phyloP scores from a whole-genome alignment of 2,888 invertebrate genomes.

The Lordiphosa andalusiaca region DNA sequence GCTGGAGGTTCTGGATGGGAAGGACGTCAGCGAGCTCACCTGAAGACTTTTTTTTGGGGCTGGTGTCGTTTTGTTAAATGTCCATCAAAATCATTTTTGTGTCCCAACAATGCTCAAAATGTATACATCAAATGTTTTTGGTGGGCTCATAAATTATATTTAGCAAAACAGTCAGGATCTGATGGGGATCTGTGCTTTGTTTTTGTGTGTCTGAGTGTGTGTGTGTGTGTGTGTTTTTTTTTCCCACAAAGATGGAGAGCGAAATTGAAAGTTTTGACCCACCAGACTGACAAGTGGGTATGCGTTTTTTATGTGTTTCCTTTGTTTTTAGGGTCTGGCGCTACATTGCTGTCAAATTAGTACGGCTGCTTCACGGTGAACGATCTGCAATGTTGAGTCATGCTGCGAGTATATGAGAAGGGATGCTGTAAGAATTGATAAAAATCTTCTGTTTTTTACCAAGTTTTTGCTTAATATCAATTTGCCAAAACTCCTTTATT shows the following conservation, averaged over 20 bases:
- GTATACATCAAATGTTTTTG: slow-evolving; percentile 65
- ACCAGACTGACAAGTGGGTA: slow-evolving; percentile 34
- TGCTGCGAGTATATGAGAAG: slow-evolving; percentile 28
- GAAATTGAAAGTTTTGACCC: slow-evolving; percentile 23
- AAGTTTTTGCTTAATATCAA: neutral
- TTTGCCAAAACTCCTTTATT: neutral
- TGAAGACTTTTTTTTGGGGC: slow-evolving; percentile 20
- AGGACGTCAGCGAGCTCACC: slow-evolving; percentile 5
- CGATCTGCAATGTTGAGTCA: slow-evolving; percentile 30
- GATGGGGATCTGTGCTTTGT: slow-evolving; percentile 19
- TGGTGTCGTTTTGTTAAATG: slow-evolving; percentile 77
- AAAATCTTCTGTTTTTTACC: no score
- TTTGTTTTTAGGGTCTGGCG: slow-evolving; percentile 47
- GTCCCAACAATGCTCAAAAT: slow-evolving; percentile 64
- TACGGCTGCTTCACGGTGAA: slow-evolving; percentile 60
- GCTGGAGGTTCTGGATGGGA: neutral
- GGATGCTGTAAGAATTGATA: no score
- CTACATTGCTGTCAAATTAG: slow-evolving; percentile 75
- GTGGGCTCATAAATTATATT: slow-evolving; percentile 65
- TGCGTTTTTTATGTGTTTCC: slow-evolving; percentile 13
- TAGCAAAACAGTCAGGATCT: slow-evolving; percentile 16
- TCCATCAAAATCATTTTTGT: slow-evolving; percentile 77
- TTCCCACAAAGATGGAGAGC: slow-evolving; percentile 12
- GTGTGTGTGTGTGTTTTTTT: slow-evolving; percentile 6
- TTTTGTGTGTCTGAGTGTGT: neutral